These are phyloP conservation scores for Proterorhinus semilunaris DNA, from an alignment of 2,113 vertebrate genomes.

Conservation along the genomic window DNA sequence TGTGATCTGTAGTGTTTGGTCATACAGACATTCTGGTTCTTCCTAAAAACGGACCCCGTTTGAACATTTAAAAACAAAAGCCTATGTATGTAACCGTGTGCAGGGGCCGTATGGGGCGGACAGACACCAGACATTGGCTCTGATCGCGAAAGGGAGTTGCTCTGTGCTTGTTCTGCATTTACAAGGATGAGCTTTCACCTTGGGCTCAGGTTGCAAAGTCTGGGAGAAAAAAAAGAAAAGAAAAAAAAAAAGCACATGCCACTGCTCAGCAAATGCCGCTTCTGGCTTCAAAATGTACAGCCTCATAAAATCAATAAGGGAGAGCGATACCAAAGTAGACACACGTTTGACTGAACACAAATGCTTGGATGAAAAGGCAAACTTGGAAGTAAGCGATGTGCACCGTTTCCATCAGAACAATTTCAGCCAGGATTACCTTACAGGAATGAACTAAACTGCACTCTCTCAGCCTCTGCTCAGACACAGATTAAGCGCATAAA, in stretches of 20 bases:
- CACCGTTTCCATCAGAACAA: too few relatives aligned
- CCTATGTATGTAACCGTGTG: background rate
- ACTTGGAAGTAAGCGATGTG: too few relatives aligned
- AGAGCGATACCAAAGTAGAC: background rate
- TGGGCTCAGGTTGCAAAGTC: slow-evolving; percentile 13
- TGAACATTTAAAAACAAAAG: background rate
- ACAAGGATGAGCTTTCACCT: slow-evolving; percentile 18
- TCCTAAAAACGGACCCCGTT: background rate
- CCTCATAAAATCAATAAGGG: background rate
- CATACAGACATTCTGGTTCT: background rate
- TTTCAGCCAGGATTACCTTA: too few relatives aligned
- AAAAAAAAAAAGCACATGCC: background rate
- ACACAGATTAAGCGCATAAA: too few relatives aligned
- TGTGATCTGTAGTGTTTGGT: background rate
- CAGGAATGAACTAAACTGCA: too few relatives aligned
- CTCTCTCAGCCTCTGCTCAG: too few relatives aligned
- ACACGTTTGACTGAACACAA: background rate
- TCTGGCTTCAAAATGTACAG: background rate
- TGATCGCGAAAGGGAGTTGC: background rate
- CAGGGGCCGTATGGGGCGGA: background rate
- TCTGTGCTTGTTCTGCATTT: slow-evolving; percentile 5
- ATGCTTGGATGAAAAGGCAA: too few relatives aligned
- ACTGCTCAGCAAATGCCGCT: slow-evolving; percentile 5
- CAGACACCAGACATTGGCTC: slow-evolving; percentile 4
- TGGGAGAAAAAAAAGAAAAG: background rate